Evolutionary conservation across 2,113 vertebrate genomes (phyloP).

Genomic region (Brienomyrus longianalis): DNA sequence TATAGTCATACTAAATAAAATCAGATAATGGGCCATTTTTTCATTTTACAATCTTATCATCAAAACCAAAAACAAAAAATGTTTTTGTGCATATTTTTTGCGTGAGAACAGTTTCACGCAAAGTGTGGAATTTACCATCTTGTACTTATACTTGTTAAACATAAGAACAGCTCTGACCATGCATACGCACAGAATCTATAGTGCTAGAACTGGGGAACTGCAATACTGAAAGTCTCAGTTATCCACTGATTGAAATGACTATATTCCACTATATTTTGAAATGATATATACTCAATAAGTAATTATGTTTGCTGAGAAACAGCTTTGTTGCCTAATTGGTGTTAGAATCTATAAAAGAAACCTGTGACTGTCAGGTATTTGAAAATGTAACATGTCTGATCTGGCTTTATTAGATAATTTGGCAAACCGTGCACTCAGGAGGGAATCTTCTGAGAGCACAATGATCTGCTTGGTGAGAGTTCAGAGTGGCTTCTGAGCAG

Average conservation of each 20-base stretch:
- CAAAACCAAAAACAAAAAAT: no score
- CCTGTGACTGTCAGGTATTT: background rate
- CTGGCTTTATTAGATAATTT: conserved; percentile 4
- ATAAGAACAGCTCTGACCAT: background rate
- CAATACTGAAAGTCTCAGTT: background rate
- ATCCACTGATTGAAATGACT: background rate
- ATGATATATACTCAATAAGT: background rate
- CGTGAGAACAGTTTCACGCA: no score
- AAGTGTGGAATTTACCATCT: no score
- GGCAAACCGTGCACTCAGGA: background rate
- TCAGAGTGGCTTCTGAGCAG: background rate
- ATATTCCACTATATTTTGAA: no score
- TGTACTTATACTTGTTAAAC: no score
- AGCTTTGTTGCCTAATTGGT: background rate
- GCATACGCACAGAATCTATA: background rate
- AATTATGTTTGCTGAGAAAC: conserved; percentile 1
- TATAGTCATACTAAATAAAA: no score
- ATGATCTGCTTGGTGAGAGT: background rate
- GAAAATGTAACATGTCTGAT: conserved; percentile 11
- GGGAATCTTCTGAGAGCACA: no score
- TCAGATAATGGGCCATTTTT: no score
- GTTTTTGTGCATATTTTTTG: no score
- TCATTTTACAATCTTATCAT: no score
- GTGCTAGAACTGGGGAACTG: background rate
- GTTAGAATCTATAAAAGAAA: background rate